A percentile compares a stretch with the other conserved stretches of the same genome.
phyloP scores from a whole-genome alignment of 2,113 vertebrate species.

The human region GRCh38 chr22:27785501-27786000 shows the following conservation, averaged over 20 bases:
- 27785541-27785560: slow-evolving; percentile 57
- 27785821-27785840: slow-evolving; percentile 77
- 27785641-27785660: neutral
- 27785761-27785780: neutral
- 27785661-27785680: neutral
- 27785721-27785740: slow-evolving; percentile 69
- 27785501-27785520: slow-evolving; percentile 56
- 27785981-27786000: slow-evolving; percentile 66
- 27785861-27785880: slow-evolving; percentile 80
- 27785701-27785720: slow-evolving; percentile 57
- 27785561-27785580: slow-evolving; percentile 54
- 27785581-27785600: neutral
- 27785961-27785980: slow-evolving; percentile 22
- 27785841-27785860: slow-evolving; percentile 78
- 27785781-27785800: neutral
- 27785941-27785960: slow-evolving; percentile 67
- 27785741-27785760: slow-evolving; percentile 64
- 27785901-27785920: slow-evolving; percentile 78
- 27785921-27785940: slow-evolving; percentile 81
- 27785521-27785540: slow-evolving; percentile 71
- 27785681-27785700: slow-evolving; percentile 69
- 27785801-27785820: slow-evolving; percentile 58
- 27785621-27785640: neutral
- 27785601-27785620: neutral
- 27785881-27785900: slow-evolving; percentile 81